phyloP scores from a whole-genome alignment of 2,113 vertebrate genomes.

The Aleadryas rufinucha region DNA sequence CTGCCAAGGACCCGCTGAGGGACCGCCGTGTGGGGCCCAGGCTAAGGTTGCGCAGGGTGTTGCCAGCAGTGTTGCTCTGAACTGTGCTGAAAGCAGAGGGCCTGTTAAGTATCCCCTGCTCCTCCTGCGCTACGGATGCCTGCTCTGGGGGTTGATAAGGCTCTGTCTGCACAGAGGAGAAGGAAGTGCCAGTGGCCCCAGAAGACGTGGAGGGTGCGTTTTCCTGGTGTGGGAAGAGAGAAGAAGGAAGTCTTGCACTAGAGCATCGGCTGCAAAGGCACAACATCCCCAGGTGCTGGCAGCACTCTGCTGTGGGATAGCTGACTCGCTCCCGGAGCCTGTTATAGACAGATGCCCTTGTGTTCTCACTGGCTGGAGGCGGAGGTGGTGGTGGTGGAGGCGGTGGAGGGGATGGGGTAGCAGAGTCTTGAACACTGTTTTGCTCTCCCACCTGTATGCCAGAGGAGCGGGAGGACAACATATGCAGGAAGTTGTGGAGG shows the following conservation, averaged over 20 bases:
- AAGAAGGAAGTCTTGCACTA: conserved; percentile 79
- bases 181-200: conserved; percentile 84
- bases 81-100: conserved; percentile 97
- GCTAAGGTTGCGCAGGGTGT: conserved; percentile 85
- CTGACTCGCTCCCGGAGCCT: conserved; percentile 81
- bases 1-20: conserved; percentile 75
- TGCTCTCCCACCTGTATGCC: conserved; percentile 86
- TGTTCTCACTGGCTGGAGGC: conserved; percentile 77
- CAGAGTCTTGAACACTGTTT: conserved; percentile 79
- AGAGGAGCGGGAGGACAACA: conserved; percentile 93
- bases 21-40: conserved; percentile 80
- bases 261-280: conserved; percentile 95
- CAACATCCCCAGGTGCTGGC: conserved; percentile 93
- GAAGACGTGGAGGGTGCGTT: conserved; percentile 75
- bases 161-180: conserved; percentile 92
- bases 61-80: conserved; percentile 86
- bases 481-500: conserved; percentile 99
- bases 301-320: conserved; percentile 86
- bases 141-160: conserved; percentile 82
- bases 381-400: conserved; percentile 78
- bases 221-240: conserved; percentile 79
- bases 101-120: conserved; percentile 82
- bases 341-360: conserved; percentile 85
- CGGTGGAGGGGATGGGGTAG: conserved; percentile 81
- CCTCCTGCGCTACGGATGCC: conserved; percentile 79